These are phyloP conservation scores for Nemotelus nigrinus DNA, from an alignment of 2,888 invertebrate genomes.

Conservation along the genomic window DNA sequence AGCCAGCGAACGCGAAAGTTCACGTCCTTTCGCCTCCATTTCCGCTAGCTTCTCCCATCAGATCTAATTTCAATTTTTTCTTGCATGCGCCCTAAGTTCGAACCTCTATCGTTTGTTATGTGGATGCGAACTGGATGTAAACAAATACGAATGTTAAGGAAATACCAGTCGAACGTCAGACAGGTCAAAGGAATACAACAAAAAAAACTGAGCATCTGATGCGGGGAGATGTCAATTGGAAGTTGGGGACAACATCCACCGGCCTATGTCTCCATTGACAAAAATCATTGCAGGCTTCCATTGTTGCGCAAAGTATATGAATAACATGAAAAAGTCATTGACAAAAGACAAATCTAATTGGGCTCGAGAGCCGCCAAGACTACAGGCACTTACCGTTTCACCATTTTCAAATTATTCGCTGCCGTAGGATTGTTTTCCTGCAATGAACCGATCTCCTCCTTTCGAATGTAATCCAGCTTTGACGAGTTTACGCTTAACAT, in stretches of 20 bases:
- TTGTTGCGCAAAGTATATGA: neutral
- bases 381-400: slow-evolving; percentile 62
- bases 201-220: no score
- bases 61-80: neutral
- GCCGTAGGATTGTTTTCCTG: slow-evolving; percentile 65
- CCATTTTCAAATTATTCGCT: slow-evolving; percentile 64
- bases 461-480: slow-evolving; percentile 66
- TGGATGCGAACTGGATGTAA: neutral
- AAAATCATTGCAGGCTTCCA: neutral
- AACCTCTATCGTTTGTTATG: neutral
- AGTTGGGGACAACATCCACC: neutral
- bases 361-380: neutral
- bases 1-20: neutral
- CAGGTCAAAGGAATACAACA: no score
- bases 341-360: neutral
- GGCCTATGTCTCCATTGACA: neutral
- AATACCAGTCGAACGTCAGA: neutral
- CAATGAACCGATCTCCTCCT: slow-evolving; percentile 64
- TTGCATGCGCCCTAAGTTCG: slow-evolving; percentile 13
- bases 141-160: neutral
- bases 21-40: neutral
- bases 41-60: neutral
- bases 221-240: no score
- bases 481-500: slow-evolving; percentile 49
- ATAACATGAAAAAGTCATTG: slow-evolving; percentile 40